Conservation (phyloP, 2,113 vertebrate species). For the Syngnathus floridae region DNA sequence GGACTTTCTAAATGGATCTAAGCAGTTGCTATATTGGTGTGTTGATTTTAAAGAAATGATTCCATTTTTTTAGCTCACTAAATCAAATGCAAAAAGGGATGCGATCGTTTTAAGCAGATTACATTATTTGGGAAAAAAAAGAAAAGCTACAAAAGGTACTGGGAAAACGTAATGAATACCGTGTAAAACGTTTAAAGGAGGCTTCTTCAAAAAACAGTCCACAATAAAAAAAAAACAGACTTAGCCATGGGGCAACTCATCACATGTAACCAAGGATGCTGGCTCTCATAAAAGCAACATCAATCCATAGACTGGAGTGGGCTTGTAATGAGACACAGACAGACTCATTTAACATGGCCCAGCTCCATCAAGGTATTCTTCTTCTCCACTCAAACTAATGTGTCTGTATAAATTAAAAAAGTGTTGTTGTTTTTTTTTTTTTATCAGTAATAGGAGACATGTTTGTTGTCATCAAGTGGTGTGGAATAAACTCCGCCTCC, state of each 20-base stretch:
- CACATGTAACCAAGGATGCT: conserved; percentile 41
- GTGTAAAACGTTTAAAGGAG: conserved; percentile 2
- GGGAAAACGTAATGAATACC: background rate
- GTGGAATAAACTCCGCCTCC: conserved; percentile 11
- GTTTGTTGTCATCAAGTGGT: conserved; percentile 21
- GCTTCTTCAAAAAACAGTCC: conserved; percentile 13
- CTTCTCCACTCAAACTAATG: conserved; percentile 22
- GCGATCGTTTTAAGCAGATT: background rate
- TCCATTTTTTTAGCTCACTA: background rate
- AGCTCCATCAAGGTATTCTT: conserved; percentile 45
- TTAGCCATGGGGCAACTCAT: conserved; percentile 40
- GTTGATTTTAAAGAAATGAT: conserved; percentile 1
- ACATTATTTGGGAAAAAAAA: background rate
- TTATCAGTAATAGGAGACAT: background rate
- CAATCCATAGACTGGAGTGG: conserved; percentile 46
- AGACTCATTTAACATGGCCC: conserved; percentile 47
- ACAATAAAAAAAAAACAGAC: conserved; percentile 16
- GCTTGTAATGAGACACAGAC: conserved; percentile 32
- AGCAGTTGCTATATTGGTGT: background rate
- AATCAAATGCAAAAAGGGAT: background rate
- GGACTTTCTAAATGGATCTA: conserved; percentile 25
- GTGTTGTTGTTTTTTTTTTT: conserved; percentile 11
- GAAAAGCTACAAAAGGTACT: background rate
- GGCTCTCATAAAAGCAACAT: conserved; percentile 58
- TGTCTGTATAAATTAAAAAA: conserved; percentile 36